Evolutionary conservation across 1,140 invertebrate species (phyloP).

Genomic region (Drosophila prosaltans): DNA sequence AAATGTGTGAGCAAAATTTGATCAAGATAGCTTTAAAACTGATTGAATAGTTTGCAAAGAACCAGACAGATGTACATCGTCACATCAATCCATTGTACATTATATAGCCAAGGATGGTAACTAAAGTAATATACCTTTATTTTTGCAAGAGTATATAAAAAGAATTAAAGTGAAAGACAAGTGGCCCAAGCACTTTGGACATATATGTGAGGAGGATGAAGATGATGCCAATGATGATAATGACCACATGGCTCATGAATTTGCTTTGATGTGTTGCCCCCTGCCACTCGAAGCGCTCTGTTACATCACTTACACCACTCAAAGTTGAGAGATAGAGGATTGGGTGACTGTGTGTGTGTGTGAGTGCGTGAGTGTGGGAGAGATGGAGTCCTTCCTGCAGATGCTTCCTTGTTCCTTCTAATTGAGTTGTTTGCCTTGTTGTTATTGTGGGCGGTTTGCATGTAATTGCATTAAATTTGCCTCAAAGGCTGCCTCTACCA

Average conservation of each 20-base stretch:
- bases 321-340: not conserved
- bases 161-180: constrained; percentile 1
- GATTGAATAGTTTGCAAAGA: no score
- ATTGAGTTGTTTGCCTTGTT: constrained; percentile 57
- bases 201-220: not conserved
- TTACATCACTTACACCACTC: constrained; percentile 7
- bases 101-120: no score
- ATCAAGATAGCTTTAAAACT: no score
- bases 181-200: not conserved
- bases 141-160: not conserved
- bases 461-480: constrained; percentile 60
- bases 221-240: constrained; percentile 8
- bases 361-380: not conserved
- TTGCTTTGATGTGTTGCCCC: constrained; percentile 6
- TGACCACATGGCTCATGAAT: constrained; percentile 10
- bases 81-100: no score
- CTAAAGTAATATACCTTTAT: no score
- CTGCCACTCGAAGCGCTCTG: not conserved
- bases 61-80: no score
- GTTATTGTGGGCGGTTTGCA: constrained; percentile 33
- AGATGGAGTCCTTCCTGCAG: not conserved
- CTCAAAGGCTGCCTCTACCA: constrained; percentile 29
- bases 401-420: constrained; percentile 21
- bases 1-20: no score
- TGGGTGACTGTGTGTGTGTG: not conserved